These are phyloP conservation scores for Cheilosia grossa DNA, from an alignment of 2,888 invertebrate genomes.

Conservation along the genomic window DNA sequence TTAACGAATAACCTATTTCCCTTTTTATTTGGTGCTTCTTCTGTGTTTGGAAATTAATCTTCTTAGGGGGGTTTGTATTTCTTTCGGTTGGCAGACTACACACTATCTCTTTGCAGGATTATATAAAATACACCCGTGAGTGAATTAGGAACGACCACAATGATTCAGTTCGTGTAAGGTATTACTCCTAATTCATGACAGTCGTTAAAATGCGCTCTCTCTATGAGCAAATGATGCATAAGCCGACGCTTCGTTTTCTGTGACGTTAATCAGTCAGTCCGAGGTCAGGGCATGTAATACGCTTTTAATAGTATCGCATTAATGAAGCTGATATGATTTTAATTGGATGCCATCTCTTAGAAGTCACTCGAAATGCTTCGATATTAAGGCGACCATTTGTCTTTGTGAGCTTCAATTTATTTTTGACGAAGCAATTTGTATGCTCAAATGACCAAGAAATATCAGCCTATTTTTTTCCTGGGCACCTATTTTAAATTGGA, in stretches of 20 bases:
- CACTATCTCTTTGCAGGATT: background rate
- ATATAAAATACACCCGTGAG: background rate
- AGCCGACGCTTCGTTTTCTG: background rate
- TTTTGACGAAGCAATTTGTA: too few relatives aligned
- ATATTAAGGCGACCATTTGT: too few relatives aligned
- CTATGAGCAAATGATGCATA: background rate
- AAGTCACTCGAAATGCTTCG: too few relatives aligned
- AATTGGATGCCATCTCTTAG: too few relatives aligned
- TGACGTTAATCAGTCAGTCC: slow-evolving; percentile 9
- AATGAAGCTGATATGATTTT: background rate
- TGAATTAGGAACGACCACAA: slow-evolving; percentile 6
- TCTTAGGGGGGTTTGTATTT: slow-evolving; percentile 28
- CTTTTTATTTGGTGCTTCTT: background rate
- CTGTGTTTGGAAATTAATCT: slow-evolving; percentile 47
- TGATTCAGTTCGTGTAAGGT: slow-evolving; percentile 13
- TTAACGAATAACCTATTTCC: background rate
- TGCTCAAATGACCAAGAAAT: too few relatives aligned
- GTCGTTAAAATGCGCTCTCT: background rate
- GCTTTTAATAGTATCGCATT: slow-evolving; percentile 17
- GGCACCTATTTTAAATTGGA: too few relatives aligned
- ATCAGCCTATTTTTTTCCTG: too few relatives aligned
- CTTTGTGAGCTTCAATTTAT: too few relatives aligned
- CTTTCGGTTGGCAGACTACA: slow-evolving; percentile 11
- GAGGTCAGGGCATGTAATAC: slow-evolving; percentile 13
- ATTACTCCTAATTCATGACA: slow-evolving; percentile 19